Percentiles rank a stretch among this genome's conserved stretches.
phyloP scores from a whole-genome alignment of 1,140 invertebrate genomes.

The Arctopsyche grandis region DNA sequence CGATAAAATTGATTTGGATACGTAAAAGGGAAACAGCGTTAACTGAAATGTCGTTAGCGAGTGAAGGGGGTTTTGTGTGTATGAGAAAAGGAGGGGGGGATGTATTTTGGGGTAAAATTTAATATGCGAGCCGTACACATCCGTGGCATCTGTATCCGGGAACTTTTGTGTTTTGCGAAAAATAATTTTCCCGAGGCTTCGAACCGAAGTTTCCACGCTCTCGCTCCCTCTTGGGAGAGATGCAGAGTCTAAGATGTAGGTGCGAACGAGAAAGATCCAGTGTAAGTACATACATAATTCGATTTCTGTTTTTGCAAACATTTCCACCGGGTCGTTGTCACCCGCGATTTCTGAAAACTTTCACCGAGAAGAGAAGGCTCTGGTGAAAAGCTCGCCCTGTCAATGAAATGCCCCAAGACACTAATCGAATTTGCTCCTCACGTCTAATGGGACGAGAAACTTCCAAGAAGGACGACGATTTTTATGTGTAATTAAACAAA shows the following conservation, averaged over 20 bases:
- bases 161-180: constrained; percentile 22
- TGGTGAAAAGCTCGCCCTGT: constrained; percentile 8
- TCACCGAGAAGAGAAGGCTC: not conserved
- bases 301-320: constrained; percentile 51
- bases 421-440: constrained; percentile 11
- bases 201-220: constrained; percentile 45
- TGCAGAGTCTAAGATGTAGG: too few relatives aligned
- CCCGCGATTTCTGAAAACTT: constrained; percentile 30
- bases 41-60: too few relatives aligned
- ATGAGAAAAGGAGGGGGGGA: too few relatives aligned
- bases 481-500: constrained; percentile 9
- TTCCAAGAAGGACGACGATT: constrained; percentile 16
- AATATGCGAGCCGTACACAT: not conserved
- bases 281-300: constrained; percentile 34
- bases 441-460: constrained; percentile 18
- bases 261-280: not conserved
- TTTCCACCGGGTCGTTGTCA: constrained; percentile 31
- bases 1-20: not conserved
- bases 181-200: constrained; percentile 24
- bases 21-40: too few relatives aligned
- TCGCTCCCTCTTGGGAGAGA: not conserved
- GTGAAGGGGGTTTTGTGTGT: too few relatives aligned
- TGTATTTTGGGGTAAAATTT: not conserved
- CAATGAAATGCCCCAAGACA: constrained; percentile 10
- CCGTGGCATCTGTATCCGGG: not conserved